Evolutionary conservation across 2,113 vertebrate species (phyloP), one percentile per base, ranked within the genome.

Genomic region (Romanogobio albipinnatus): DNA sequence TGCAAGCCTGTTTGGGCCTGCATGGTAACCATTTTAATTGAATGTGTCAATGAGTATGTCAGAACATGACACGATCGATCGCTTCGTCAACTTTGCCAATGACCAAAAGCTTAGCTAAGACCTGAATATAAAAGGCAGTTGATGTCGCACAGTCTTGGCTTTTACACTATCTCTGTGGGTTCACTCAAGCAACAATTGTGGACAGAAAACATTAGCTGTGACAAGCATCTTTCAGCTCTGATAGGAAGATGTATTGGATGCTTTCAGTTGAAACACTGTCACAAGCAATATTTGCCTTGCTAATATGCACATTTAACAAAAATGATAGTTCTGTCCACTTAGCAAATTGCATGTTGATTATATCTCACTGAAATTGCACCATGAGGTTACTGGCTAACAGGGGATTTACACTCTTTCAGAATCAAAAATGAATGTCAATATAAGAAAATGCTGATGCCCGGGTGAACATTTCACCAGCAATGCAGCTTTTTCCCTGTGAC

Each of bases 311-410:
- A 85, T 90, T 90, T 90, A 91, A 93, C 92, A 92, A 92, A 93
- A 93, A 91, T 43, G 64, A 90, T 91, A 91, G 89, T 94, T 93
- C 91, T 92, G 92, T 91, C 90, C 92, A 94, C 93, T 95, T 95
- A 92, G 91, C 89, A 93, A 93, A 94, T 93, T 94, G 91, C 87
- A 83, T 71, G 89, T 91, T 92, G 92, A 94, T 93, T 92, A 91
- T 86, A 91, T 93, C 88, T 91, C 81, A 90, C 84, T 86, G 88
- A 91, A 93, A 92, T 86, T 88, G 89, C 88, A 49, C 43, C 3
- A 43, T 89, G 70, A 93, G 92, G 90, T 92, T 91, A 91, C 89
- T 90, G 86, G 88, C 91, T 93, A 93, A 93, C 88, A 92, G 91
- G 86, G 88, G 88, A 88, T 93, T 56, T 92, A 92, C 83, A 89